Percentiles rank a stretch among this genome's conserved stretches.
Conservation (phyloP, 2,888 invertebrate species). For the Beris morrisii region DNA sequence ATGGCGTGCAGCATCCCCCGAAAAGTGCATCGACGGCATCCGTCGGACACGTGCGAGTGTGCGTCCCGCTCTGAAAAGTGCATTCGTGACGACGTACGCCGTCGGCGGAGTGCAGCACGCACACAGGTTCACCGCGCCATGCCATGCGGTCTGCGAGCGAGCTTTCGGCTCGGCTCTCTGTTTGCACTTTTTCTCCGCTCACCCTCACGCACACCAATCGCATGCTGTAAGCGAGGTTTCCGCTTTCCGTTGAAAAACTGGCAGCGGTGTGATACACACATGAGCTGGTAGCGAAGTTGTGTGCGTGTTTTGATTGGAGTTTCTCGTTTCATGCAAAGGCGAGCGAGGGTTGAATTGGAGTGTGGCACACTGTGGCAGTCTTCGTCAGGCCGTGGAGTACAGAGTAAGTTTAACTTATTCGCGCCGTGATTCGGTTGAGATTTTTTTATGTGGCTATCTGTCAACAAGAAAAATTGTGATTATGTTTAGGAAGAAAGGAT, state of each 20-base stretch:
- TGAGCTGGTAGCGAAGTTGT: not conserved
- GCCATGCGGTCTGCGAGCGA: no score
- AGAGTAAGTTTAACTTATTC: slow-evolving; percentile 18
- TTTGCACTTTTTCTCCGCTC: not conserved
- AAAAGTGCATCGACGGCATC: not conserved
- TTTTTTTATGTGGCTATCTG: slow-evolving; percentile 17
- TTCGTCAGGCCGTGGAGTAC: slow-evolving; percentile 16
- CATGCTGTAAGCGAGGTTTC: no score
- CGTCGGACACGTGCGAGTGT: slow-evolving; percentile 9
- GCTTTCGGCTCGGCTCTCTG: no score
- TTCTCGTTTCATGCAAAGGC: not conserved
- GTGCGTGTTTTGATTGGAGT: not conserved
- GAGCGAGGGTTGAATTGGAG: not conserved
- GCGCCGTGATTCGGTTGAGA: slow-evolving; percentile 18
- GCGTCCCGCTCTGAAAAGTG: not conserved
- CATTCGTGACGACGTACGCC: not conserved
- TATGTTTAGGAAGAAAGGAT: slow-evolving; percentile 28
- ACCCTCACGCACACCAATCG: slow-evolving; percentile 3
- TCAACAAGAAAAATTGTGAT: slow-evolving; percentile 20
- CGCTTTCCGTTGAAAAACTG: no score
- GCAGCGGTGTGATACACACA: not conserved
- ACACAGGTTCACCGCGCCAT: no score
- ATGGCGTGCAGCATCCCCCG: not conserved
- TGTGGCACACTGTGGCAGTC: slow-evolving; percentile 2
- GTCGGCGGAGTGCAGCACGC: not conserved